phyloP scores from a whole-genome alignment of 2,797 vertebrate species.

The Geotrypetes seraphini region DNA sequence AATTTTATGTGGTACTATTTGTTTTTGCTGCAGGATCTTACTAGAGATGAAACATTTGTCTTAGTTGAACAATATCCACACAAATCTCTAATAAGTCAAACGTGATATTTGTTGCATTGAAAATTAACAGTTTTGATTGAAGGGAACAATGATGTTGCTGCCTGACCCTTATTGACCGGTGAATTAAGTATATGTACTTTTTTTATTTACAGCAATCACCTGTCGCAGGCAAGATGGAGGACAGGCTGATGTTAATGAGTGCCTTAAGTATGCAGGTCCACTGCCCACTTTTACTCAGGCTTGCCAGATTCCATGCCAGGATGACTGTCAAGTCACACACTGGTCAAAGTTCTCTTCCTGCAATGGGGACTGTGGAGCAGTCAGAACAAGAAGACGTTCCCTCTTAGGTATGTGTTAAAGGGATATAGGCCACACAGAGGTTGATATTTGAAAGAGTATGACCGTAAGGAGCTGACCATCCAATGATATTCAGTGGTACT shows the following conservation, averaged over 20 bases:
- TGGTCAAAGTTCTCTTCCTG: constrained; percentile 97
- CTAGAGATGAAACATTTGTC: too few species aligned
- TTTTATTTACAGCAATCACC: constrained; percentile 76
- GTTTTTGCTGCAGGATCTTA: too few species aligned
- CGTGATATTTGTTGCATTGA: too few species aligned
- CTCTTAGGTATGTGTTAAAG: constrained; percentile 75
- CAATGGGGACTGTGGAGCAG: constrained; percentile 85
- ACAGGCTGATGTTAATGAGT: constrained; percentile 75
- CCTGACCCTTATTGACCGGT: background rate
- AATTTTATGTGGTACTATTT: too few species aligned
- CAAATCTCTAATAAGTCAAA: too few species aligned
- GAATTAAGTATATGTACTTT: constrained; percentile 4
- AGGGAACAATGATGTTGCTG: too few species aligned
- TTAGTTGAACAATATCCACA: too few species aligned
- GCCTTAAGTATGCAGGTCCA: constrained; percentile 68
- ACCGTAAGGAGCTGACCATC: too few species aligned
- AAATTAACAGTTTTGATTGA: too few species aligned
- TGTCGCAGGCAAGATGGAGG: constrained; percentile 89
- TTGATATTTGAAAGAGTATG: too few species aligned
- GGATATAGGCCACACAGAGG: too few species aligned
- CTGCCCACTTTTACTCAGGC: constrained; percentile 79
- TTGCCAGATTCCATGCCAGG: constrained; percentile 92
- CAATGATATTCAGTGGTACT: too few species aligned
- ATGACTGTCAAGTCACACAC: constrained; percentile 91
- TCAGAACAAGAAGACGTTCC: constrained; percentile 83